Evolutionary conservation across 64 coral and sea anemone genomes (phyloP), one percentile per base, ranked within the genome.

Genomic region (Pocillopora verrucosa): DNA sequence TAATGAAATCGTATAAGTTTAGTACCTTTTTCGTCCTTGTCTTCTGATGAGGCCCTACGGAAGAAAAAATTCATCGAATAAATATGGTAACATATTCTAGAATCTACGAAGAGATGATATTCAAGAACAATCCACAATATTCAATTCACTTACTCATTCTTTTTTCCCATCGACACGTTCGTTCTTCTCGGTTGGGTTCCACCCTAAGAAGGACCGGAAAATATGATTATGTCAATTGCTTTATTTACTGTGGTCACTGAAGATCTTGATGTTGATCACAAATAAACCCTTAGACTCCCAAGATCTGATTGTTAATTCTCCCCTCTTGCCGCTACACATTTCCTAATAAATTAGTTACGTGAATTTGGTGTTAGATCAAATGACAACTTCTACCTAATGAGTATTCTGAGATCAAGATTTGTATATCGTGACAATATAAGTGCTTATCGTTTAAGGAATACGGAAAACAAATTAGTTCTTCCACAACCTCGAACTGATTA

Each of bases 151-250:
- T 81, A 98, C 96, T 92, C 94, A 45, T 89, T 89, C 10, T 88
- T 93, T 86, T 95, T 93, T 37, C 88, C 94, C 80, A 91, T 61
- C 4, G 95, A 90, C 13, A 97, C 95, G 65, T 99, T 99, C 13
- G 91, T 95, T 56, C 93, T 93, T 25, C 97, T 95, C 14, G 97
- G 97, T 22, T 92, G 92, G 87, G 87, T 77, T 7, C 91, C 97
- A 67, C 94, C 97, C 97, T 99, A 36, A 0, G 56, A 5, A n/a
- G 67, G 15, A 60, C 75, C 73, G 61, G 15, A 76, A 45, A 17
- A 19, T 76, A 1, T 15, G 3, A 56, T 16, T 13, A 61, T 7
- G 7, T 51, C 41, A 51, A 3, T 51, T 51, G 41, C 41, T 51
- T 51, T 51, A 51, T 51, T 51, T 51, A 51, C 3, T 51, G 41